These are phyloP conservation scores for Stenurella melanura DNA, from an alignment of 2,888 invertebrate species.

Conservation along the genomic window DNA sequence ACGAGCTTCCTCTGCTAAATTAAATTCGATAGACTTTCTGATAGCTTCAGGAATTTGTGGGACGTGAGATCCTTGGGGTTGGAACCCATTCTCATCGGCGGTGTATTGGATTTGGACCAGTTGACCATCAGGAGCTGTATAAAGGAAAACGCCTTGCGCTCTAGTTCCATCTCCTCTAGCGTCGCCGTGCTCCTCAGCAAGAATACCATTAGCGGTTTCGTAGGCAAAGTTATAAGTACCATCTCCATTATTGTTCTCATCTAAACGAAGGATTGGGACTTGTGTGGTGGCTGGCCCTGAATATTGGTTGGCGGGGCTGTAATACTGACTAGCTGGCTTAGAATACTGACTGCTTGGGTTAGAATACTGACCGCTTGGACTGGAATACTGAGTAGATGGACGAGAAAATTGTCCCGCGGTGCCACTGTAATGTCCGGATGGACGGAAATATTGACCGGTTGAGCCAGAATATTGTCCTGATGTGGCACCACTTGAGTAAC, in stretches of 20 bases:
- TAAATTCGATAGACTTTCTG: conserved; percentile 69
- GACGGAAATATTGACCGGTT: background rate
- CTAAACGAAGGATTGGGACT: conserved; percentile 61
- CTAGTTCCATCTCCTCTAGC: conserved; percentile 70
- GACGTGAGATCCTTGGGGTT: conserved; percentile 76
- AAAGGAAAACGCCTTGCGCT: conserved; percentile 76
- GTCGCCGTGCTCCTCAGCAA: conserved; percentile 65
- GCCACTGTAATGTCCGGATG: background rate
- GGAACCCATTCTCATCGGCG: conserved; percentile 78
- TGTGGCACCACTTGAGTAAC: conserved; percentile 9
- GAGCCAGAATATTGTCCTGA: background rate
- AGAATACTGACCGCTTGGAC: conserved; percentile 38
- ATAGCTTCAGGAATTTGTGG: conserved; percentile 79
- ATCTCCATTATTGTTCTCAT: conserved; percentile 67
- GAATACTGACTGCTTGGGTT: conserved; percentile 40
- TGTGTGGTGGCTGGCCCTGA: conserved; percentile 36
- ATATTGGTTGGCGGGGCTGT: conserved; percentile 37
- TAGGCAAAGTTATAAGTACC: conserved; percentile 72
- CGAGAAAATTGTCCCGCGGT: background rate
- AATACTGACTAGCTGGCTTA: conserved; percentile 32
- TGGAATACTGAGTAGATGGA: background rate
- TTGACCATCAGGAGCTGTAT: conserved; percentile 77
- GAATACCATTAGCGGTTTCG: conserved; percentile 76
- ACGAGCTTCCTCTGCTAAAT: conserved; percentile 55
- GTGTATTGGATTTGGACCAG: conserved; percentile 76